Conservation (phyloP, 2,888 invertebrate genomes). For the Melinaea menophilus region DNA sequence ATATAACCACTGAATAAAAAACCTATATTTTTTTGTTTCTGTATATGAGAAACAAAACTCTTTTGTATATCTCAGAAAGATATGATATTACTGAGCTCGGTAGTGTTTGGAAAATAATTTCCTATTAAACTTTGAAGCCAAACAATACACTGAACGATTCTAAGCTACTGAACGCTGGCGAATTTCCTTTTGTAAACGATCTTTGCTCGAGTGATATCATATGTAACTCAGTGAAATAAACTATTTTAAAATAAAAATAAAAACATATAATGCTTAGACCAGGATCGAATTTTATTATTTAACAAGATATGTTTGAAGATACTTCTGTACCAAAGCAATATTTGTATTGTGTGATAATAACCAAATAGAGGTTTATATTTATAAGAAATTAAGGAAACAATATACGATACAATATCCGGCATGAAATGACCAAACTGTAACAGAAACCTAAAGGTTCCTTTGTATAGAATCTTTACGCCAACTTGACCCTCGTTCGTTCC, state of each 20-base stretch:
- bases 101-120: slow-evolving; percentile 28
- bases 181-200: slow-evolving; percentile 23
- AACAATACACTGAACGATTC: slow-evolving; percentile 28
- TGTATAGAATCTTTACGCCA: slow-evolving; percentile 1
- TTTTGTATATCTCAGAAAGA: neutral
- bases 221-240: too few species aligned
- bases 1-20: too few species aligned
- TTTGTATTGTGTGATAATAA: too few species aligned
- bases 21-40: too few species aligned
- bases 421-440: slow-evolving; percentile 4
- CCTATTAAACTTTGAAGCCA: slow-evolving; percentile 31
- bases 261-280: too few species aligned
- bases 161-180: slow-evolving; percentile 23
- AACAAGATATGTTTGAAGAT: too few species aligned
- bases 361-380: neutral
- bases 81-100: slow-evolving; percentile 12
- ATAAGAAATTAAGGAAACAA: slow-evolving; percentile 1
- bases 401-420: slow-evolving; percentile 4
- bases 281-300: too few species aligned
- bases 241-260: too few species aligned
- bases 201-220: slow-evolving; percentile 6
- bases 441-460: slow-evolving; percentile 1
- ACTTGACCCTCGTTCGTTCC: slow-evolving; percentile 1
- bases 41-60: too few species aligned
- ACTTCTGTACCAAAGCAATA: too few species aligned